A percentile compares a stretch with the other conserved stretches of the same genome.
Evolutionary conservation across 2,797 vertebrate genomes (phyloP).

Genomic region (Melanotaenia pygmaea): DNA sequence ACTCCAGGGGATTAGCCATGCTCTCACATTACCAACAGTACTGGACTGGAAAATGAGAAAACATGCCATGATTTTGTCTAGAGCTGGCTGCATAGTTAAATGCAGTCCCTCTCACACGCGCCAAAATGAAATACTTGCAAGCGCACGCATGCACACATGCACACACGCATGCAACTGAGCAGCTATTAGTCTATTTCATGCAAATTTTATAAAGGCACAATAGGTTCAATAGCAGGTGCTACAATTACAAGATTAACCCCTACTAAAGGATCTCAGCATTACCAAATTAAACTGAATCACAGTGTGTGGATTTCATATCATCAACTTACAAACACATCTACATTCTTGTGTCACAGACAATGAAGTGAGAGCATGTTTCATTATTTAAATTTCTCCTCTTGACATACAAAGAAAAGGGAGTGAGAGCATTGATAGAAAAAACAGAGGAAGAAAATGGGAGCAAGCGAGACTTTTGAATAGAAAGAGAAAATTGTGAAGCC

Average conservation of each 20-base stretch:
- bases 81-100: constrained; percentile 44
- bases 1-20: constrained; percentile 76
- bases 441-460: neutral
- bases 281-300: constrained; percentile 31
- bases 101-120: constrained; percentile 13
- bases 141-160: neutral
- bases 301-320: constrained; percentile 42
- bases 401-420: constrained; percentile 31
- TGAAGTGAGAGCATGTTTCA: constrained; percentile 46
- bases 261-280: constrained; percentile 43
- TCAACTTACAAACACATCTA: constrained; percentile 54
- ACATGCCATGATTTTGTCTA: constrained; percentile 72
- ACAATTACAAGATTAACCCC: constrained; percentile 48
- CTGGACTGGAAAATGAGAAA: constrained; percentile 86
- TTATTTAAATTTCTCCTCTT: constrained; percentile 52
- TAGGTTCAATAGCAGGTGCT: constrained; percentile 27
- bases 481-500: constrained; percentile 52
- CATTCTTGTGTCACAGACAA: constrained; percentile 43
- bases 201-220: constrained; percentile 11
- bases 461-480: constrained; percentile 9
- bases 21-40: constrained; percentile 83
- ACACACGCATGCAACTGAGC: constrained; percentile 9
- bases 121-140: constrained; percentile 30
- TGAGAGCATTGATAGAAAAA: constrained; percentile 6
- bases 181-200: constrained; percentile 29